Evolutionary conservation across 2,113 vertebrate genomes (phyloP).

Genomic region (Salvelinus sp.): DNA sequence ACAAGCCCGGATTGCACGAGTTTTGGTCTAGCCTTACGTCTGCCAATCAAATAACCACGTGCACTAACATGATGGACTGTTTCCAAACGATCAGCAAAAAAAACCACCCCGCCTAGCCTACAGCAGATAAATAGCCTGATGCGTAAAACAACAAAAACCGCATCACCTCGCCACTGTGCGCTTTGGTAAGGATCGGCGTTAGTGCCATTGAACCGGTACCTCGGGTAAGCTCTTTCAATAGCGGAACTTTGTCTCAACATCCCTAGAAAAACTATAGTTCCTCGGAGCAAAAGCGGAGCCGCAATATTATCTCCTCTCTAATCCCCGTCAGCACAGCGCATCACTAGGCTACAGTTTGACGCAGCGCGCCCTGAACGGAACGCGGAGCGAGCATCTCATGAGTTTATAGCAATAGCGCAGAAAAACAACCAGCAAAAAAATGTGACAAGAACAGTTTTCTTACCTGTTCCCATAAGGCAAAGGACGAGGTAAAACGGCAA

Average conservation of each 20-base stretch:
- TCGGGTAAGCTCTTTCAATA: neutral
- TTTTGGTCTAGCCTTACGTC: too few relatives aligned
- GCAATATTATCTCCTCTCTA: too few relatives aligned
- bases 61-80: too few relatives aligned
- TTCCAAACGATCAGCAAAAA: too few relatives aligned
- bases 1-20: neutral
- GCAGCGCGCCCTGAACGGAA: slow-evolving; percentile 56
- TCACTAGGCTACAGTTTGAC: slow-evolving; percentile 54
- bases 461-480: slow-evolving; percentile 76
- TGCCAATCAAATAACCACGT: too few relatives aligned
- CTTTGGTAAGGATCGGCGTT: slow-evolving; percentile 26
- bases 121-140: too few relatives aligned
- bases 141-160: slow-evolving; percentile 1
- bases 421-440: neutral
- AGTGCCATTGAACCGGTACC: slow-evolving; percentile 1
- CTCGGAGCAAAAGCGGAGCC: too few relatives aligned
- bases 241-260: too few relatives aligned
- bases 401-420: slow-evolving; percentile 10
- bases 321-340: slow-evolving; percentile 31
- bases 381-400: slow-evolving; percentile 25
- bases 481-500: slow-evolving; percentile 64
- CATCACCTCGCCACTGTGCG: neutral
- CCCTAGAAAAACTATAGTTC: neutral
- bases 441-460: slow-evolving; percentile 30
- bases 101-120: too few relatives aligned